Percentiles rank a stretch among this genome's conserved stretches.
Conservation (phyloP, 2,113 vertebrate genomes). For the Neodontobutis hainanensis region DNA sequence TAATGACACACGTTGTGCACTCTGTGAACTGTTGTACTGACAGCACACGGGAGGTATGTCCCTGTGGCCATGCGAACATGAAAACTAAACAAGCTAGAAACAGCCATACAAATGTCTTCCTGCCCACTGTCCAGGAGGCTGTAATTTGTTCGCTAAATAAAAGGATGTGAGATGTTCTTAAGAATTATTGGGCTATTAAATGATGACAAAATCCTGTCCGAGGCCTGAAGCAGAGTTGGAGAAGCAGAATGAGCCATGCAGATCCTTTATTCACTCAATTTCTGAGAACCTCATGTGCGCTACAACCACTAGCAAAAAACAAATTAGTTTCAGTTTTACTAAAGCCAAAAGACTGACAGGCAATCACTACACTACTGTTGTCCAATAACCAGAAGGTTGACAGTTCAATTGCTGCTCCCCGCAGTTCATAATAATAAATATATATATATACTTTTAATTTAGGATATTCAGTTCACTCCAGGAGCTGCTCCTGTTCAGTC, state of each 20-base stretch:
- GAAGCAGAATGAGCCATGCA: slow-evolving; percentile 6
- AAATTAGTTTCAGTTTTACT: no score
- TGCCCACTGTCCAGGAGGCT: slow-evolving; percentile 54
- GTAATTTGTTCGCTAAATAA: slow-evolving; percentile 60
- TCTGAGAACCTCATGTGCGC: no score
- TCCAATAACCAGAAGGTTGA: no score
- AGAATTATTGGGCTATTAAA: slow-evolving; percentile 37
- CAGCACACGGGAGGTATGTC: slow-evolving; percentile 53
- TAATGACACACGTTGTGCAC: slow-evolving; percentile 64
- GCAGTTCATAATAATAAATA: no score
- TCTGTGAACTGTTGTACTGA: slow-evolving; percentile 38
- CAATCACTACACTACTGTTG: no score
- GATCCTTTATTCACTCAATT: not conserved
- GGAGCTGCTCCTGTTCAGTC: no score
- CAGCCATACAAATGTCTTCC: slow-evolving; percentile 60
- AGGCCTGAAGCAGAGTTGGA: slow-evolving; percentile 32
- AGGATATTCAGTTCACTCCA: no score
- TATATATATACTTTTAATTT: no score
- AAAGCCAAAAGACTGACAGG: no score
- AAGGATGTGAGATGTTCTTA: slow-evolving; percentile 36
- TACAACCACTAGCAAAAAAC: no score
- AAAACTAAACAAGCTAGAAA: slow-evolving; percentile 58
- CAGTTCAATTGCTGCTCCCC: no score
- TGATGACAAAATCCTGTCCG: slow-evolving; percentile 38
- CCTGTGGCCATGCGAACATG: slow-evolving; percentile 62